Evolutionary conservation across 2,797 vertebrate species (phyloP).

Genomic region (Sebastes vulpes): DNA sequence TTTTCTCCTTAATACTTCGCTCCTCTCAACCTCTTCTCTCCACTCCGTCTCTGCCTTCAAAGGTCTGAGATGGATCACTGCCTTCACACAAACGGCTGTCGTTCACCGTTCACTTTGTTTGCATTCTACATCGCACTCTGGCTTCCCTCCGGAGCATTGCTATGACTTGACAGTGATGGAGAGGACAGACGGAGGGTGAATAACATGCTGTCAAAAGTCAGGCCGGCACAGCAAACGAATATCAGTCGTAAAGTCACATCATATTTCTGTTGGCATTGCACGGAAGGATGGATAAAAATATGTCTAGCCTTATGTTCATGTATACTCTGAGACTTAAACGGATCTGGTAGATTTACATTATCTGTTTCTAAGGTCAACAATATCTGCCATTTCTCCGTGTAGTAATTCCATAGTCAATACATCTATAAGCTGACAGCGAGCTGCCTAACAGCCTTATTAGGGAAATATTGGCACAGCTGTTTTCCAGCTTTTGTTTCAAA

Average conservation of each 20-base stretch:
- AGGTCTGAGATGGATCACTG: constrained; percentile 18
- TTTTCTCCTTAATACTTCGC: neutral
- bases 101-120: constrained; percentile 35
- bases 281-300: neutral
- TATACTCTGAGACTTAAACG: neutral
- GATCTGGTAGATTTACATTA: neutral
- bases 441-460: neutral
- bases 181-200: constrained; percentile 33
- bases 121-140: neutral
- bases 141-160: constrained; percentile 9
- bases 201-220: constrained; percentile 41
- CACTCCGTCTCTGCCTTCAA: neutral
- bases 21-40: neutral
- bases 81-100: constrained; percentile 3
- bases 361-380: neutral
- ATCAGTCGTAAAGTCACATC: neutral
- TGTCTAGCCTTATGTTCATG: neutral
- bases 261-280: neutral
- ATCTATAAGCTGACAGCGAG: neutral
- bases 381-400: neutral
- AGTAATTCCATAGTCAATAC: neutral
- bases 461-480: neutral
- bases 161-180: constrained; percentile 58
- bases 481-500: neutral
- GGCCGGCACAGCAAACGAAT: neutral